Conservation (phyloP, 30 jellyfish, hydroid and myxozoan genomes). For the Aurelia coerulea region DNA sequence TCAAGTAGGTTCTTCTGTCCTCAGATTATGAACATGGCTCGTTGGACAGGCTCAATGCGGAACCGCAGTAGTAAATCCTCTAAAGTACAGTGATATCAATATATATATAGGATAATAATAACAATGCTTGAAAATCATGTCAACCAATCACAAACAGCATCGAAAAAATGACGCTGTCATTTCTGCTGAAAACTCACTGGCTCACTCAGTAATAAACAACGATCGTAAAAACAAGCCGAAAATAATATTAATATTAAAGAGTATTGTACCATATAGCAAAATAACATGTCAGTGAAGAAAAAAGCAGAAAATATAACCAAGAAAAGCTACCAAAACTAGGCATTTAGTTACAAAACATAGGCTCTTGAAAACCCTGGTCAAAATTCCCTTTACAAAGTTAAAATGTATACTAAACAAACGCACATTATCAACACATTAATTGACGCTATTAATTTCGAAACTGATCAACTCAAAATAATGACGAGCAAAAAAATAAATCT, state of each 20-base stretch:
- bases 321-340: slow-evolving; percentile 92
- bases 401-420: slow-evolving; percentile 80
- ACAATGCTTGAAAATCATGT: slow-evolving; percentile 69
- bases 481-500: slow-evolving; percentile 63
- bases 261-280: slow-evolving; percentile 71
- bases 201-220: slow-evolving; percentile 58
- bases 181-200: slow-evolving; percentile 71
- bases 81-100: slow-evolving; percentile 41
- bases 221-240: slow-evolving; percentile 74
- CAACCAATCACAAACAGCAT: slow-evolving; percentile 49
- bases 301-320: slow-evolving; percentile 73
- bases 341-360: slow-evolving; percentile 89
- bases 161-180: slow-evolving; percentile 72
- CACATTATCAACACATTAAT: slow-evolving; percentile 60
- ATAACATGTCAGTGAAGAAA: slow-evolving; percentile 68
- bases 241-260: slow-evolving; percentile 67
- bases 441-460: slow-evolving; percentile 59
- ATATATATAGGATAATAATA: slow-evolving; percentile 44
- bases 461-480: slow-evolving; percentile 65
- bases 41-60: slow-evolving; percentile 10
- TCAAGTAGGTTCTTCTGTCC: too few species aligned
- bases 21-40: not conserved
- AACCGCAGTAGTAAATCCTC: slow-evolving; percentile 20
- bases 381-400: slow-evolving; percentile 91
- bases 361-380: slow-evolving; percentile 96